A percentile compares a stretch with the other conserved stretches of the same genome.
Evolutionary conservation across 2,888 invertebrate species (phyloP).

Genomic region (Epistrophe grossulariae): DNA sequence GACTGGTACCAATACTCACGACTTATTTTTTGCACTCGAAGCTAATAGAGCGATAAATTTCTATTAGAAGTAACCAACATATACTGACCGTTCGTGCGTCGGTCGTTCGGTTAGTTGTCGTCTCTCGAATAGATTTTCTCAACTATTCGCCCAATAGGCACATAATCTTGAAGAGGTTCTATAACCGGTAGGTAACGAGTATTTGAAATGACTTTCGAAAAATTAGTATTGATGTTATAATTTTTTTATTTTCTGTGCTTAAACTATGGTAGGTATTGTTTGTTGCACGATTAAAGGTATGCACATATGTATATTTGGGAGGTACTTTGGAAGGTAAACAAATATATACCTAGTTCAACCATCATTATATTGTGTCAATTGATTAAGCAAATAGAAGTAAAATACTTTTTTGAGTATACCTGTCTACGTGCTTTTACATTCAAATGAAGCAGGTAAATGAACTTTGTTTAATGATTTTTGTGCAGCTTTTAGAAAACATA

Average conservation of each 20-base stretch:
- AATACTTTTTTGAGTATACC: background rate
- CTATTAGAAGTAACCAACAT: background rate
- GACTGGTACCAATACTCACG: conserved; percentile 19
- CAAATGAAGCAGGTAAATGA: background rate
- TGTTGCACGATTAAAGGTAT: background rate
- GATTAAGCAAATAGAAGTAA: background rate
- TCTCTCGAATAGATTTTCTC: background rate
- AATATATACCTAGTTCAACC: background rate
- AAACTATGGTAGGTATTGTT: background rate
- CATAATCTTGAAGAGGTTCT: conserved; percentile 37
- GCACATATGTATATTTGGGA: background rate
- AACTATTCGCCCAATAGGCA: conserved; percentile 40
- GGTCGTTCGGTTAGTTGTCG: background rate
- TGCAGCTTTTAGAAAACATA: background rate
- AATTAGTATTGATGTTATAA: conserved; percentile 66
- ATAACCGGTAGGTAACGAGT: conserved; percentile 43
- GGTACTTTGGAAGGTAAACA: background rate
- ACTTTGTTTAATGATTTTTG: background rate
- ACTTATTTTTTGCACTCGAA: conserved; percentile 15
- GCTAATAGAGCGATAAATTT: conserved; percentile 9
- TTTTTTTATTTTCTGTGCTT: conserved; percentile 35
- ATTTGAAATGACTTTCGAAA: conserved; percentile 62
- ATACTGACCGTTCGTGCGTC: background rate
- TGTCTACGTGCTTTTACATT: background rate
- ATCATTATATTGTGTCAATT: conserved; percentile 6